Evolutionary conservation across 2,113 vertebrate genomes (phyloP).

Genomic region (Heterochromis multidens): DNA sequence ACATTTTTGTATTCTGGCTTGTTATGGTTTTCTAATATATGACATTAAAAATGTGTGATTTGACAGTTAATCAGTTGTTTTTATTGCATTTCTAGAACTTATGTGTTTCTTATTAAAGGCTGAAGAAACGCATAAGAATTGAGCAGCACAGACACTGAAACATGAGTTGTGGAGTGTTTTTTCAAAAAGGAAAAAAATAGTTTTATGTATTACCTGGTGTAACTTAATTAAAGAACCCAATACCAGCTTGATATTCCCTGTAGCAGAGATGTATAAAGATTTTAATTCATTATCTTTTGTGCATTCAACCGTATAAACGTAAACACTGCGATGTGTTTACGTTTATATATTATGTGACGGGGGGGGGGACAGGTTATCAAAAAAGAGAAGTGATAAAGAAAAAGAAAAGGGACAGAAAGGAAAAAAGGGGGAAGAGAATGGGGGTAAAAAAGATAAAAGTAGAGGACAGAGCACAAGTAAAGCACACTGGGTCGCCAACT

Average conservation of each 20-base stretch:
- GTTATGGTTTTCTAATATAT: not conserved
- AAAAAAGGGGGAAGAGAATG: no score
- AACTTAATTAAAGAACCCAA: not conserved
- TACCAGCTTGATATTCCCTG: accelerated
- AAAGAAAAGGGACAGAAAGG: no score
- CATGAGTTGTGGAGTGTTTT: not conserved
- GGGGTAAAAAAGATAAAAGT: no score
- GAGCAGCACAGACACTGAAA: not conserved
- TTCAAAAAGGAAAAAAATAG: not conserved
- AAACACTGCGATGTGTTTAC: no score
- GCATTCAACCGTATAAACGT: not conserved
- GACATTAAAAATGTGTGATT: not conserved
- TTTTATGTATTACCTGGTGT: not conserved
- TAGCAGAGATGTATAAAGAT: not conserved
- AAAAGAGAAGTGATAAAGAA: no score
- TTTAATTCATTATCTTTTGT: not conserved
- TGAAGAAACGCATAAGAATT: not conserved
- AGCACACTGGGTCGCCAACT: no score
- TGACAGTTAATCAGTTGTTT: not conserved
- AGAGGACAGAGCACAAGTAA: no score
- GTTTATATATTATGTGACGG: no score
- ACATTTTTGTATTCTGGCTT: not conserved
- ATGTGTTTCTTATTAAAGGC: not conserved
- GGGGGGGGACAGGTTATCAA: no score
- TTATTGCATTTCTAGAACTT: not conserved